These are phyloP conservation scores for Hestina assimilis DNA, from an alignment of 1,140 invertebrate species.

Conservation along the genomic window DNA sequence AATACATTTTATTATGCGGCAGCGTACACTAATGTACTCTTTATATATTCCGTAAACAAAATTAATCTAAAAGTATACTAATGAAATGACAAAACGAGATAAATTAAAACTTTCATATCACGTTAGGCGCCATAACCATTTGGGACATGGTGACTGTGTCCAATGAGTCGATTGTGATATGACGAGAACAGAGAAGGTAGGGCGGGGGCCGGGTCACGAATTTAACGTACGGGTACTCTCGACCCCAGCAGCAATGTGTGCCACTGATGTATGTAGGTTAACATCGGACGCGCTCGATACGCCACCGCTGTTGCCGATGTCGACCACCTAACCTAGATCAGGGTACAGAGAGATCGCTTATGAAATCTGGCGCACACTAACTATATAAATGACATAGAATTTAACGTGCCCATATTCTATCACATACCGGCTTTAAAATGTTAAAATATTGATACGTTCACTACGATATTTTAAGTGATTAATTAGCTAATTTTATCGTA, in stretches of 20 bases:
- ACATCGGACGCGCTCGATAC: slow-evolving; percentile 76
- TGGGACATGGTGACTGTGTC: slow-evolving; percentile 14
- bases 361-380: slow-evolving; percentile 73
- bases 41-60: no score
- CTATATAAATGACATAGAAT: slow-evolving; percentile 66
- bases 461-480: neutral
- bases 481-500: neutral
- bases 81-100: neutral
- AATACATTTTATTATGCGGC: no score
- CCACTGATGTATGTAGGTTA: slow-evolving; percentile 73
- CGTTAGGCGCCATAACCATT: neutral
- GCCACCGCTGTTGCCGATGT: slow-evolving; percentile 59
- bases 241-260: slow-evolving; percentile 66
- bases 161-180: slow-evolving; percentile 31
- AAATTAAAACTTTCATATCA: slow-evolving; percentile 3
- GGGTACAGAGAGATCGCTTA: slow-evolving; percentile 76
- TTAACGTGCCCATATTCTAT: slow-evolving; percentile 39
- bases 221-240: slow-evolving; percentile 66
- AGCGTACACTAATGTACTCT: no score
- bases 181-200: slow-evolving; percentile 31
- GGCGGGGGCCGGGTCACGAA: slow-evolving; percentile 61
- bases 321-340: slow-evolving; percentile 77
- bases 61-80: neutral
- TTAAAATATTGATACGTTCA: slow-evolving; percentile 5
- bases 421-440: slow-evolving; percentile 12